Base-by-base conservation (phyloP, 2,888 invertebrate genomes). In the Drosophila barbarae region DNA sequence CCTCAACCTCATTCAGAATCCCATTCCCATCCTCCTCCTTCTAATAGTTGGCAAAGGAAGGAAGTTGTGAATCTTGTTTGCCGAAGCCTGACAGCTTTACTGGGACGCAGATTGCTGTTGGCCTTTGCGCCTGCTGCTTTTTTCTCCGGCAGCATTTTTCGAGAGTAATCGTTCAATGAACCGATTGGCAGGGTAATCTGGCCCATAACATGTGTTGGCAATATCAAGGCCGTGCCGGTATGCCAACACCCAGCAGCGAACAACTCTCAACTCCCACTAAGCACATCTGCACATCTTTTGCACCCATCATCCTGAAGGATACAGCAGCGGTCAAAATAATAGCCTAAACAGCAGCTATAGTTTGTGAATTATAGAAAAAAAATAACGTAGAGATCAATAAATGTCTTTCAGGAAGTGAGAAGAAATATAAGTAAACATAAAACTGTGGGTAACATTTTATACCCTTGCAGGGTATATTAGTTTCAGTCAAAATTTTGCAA, bases 121-220 rank as follows among this genome's bases (percentile, higher is more conserved):
- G 44, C 42, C 30, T 28, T 46, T 61, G 18, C 30, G 26, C 42
- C 34, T 36, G 52, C 34, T 35, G 65, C 52, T 53, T 26, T 53
- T 36, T 47, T 50, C 46, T 69, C 75, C 75, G 60, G 59, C 60
- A 65, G 52, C 73, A 71, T 75, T 75, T 73, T 75, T 70, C 59
- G 73, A 76, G 74, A 74, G 72, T 84, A 83, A 84, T 84, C 86
- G 84, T 77, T 83, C 85, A 86, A 74, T 78, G 76, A 75, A 83
- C 69, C 80, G 73, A 82, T 85, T 86, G 86, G 85, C 86, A 86
- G 75, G 84, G 74, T 85, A 86, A 86, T 86, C 86, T 84, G 69
- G 67, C 70, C 58, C 59, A 72, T 73, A 86, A 85, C 85, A 86
- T 85, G 85, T 84, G 76, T 78, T 77, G 69, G 68, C 73, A 66